Evolutionary conservation across 2,113 vertebrate species (phyloP), one percentile per base, ranked within the genome.

Genomic region (Silurus asotus): DNA sequence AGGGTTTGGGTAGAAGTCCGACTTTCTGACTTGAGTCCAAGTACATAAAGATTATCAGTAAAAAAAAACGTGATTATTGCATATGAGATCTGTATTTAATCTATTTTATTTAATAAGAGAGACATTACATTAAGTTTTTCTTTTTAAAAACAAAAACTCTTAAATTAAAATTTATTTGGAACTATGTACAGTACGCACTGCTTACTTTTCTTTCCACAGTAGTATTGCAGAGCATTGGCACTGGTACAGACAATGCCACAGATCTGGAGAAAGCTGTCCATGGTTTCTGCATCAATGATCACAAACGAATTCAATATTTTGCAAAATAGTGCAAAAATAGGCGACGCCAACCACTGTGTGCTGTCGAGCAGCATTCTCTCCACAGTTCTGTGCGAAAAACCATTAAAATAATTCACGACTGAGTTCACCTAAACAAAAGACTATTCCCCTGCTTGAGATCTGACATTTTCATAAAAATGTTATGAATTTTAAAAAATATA

Each of bases 321-420:
- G 25, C 55, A 80, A 80, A 80, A 80, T 7, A 61, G 28, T 80
- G 17, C 56, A 80, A 61, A 45, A 61, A 80, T 80, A 61, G 77
- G 56, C 77, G 61, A 80, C 23, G 37, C 56, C 77, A 80, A 61
- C 77, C 19, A 61, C 77, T 13, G 19, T 80, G 58, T 80, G 45
- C 28, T 61, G 17, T 80, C 28, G 19, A 48, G 77, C 77, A 56
- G 19, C 56, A 48, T 61, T 45, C 77, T 61, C 58, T 80, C 37
- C 28, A 45, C 56, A 45, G 56, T 80, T 80, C 28, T 80, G 77
- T 80, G 77, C 37, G 77, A 80, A 80, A 80, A 80, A 80, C 56
- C 77, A 80, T 80, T 80, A 80, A 80, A 80, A 80, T 45, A 19
- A 80, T 80, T 80, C 77, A 80, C 56, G 77, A 80, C 77, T 80